Evolutionary conservation across 2,113 vertebrate genomes (phyloP), one percentile per base, ranked within the genome.

Genomic region (Lycocorax pyrrhopterus): DNA sequence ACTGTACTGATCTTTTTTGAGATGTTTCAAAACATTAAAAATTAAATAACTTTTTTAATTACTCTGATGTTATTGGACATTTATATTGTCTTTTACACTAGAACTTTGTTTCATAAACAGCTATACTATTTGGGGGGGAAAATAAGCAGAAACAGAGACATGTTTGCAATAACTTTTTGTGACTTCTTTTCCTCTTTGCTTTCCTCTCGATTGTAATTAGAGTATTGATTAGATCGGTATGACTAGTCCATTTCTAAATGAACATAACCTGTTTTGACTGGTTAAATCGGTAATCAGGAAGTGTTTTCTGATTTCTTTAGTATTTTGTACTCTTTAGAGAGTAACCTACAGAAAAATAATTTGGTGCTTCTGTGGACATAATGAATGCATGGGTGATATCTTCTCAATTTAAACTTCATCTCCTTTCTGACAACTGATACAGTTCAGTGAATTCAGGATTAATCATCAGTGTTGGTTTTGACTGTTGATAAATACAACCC

Each of bases 221-320:
- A 97, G 46, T 98, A 98, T 98, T 85, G 96, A 98, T 98, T 97
- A 98, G 92, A 85, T 96, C 94, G 96, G 97, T 98, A 97, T 97
- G 96, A 98, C 98, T 98, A 98, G 89, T 96, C 86, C 21, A 25
- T 66, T 89, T 81, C 83, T 80, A 88, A 91, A 63, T 84, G 71
- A 94, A 87, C 33, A 69, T 53, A 87, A 52, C 56, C 37, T 62
- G 13, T 52, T 94, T 64, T 83, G 63, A 51, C 56, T 83, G 60
- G 64, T 90, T 86, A 89, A 96, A 93, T 89, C 59, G 81, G 43
- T 33, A 87, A 52, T 69, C 49, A n/a, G 64, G 88, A 85, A 71
- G 33, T 13, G 10, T 25, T 59, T 87, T 92, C 59, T 78, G 76
- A 82, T 89, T 90, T 74, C 23, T 64, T 71, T 72, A 44, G n/a